These are phyloP conservation scores for Tipula vernalis DNA, from an alignment of 2,888 invertebrate genomes.

Conservation along the genomic window DNA sequence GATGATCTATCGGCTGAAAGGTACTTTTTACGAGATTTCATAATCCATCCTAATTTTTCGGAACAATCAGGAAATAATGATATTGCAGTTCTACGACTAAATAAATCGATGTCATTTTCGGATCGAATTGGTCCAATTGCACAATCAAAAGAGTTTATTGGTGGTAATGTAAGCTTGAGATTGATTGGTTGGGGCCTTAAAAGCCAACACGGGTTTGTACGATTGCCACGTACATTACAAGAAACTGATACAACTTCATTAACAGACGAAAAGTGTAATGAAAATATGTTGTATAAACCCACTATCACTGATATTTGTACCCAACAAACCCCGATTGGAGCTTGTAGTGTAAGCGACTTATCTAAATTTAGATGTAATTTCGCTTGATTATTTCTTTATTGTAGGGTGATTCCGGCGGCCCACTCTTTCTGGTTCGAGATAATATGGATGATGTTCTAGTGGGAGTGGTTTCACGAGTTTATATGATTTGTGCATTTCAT, in stretches of 20 bases:
- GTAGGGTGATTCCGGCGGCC: slow-evolving; percentile 15
- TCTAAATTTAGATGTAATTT: not conserved
- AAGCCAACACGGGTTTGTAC: not conserved
- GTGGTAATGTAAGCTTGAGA: not conserved
- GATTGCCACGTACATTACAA: not conserved
- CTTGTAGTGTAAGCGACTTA: slow-evolving; percentile 6
- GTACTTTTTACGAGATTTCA: not conserved
- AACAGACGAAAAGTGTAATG: not conserved
- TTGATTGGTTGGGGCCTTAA: not conserved
- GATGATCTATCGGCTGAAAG: not conserved
- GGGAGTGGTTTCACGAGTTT: slow-evolving; percentile 12
- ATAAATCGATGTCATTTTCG: not conserved
- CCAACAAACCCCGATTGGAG: not conserved
- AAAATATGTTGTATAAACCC: not conserved
- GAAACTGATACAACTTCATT: not conserved
- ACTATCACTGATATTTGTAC: slow-evolving; percentile 5
- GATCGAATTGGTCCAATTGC: not conserved
- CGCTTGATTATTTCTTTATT: not conserved
- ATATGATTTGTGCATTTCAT: not conserved
- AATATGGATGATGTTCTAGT: not conserved
- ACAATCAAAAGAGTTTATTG: not conserved
- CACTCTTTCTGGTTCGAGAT: not conserved
- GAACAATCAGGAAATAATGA: not conserved
- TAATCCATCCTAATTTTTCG: not conserved
- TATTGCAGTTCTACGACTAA: not conserved